phyloP scores from a whole-genome alignment of 2,113 vertebrate genomes.

The Oncorhynchus masou region DNA sequence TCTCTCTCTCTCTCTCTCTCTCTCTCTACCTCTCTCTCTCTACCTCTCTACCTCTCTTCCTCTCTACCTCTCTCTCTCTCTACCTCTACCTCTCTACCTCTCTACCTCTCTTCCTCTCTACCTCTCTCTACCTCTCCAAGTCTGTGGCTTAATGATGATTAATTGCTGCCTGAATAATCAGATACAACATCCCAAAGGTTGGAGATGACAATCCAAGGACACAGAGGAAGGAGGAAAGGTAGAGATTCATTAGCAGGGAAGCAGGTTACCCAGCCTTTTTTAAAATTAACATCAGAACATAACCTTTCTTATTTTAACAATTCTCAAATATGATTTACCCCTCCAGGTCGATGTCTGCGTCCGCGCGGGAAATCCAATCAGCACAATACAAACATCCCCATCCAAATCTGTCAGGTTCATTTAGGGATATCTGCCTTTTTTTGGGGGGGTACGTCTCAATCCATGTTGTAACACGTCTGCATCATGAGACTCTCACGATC shows the following conservation, averaged over 20 bases:
- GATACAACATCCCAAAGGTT: conserved; percentile 94
- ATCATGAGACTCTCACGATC: no score
- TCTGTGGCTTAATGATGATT: conserved; percentile 94
- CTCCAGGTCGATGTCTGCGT: conserved; percentile 55
- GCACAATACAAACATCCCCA: no score
- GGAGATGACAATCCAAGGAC: conserved; percentile 92
- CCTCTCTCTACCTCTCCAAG: conserved; percentile 79
- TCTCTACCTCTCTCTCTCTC: not conserved
- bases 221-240: conserved; percentile 67
- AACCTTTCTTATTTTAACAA: conserved; percentile 85
- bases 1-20: not conserved
- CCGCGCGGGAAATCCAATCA: no score
- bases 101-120: conserved; percentile 33
- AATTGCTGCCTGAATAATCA: conserved; percentile 94
- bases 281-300: conserved; percentile 64
- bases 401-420: no score
- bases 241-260: conserved; percentile 81
- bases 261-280: conserved; percentile 38
- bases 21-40: not conserved
- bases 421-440: no score
- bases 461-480: no score
- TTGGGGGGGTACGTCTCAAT: no score
- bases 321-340: conserved; percentile 82
- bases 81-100: not conserved
- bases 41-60: not conserved